phyloP scores from a whole-genome alignment of 2,797 vertebrate genomes.

The Macroramphosus scolopax region DNA sequence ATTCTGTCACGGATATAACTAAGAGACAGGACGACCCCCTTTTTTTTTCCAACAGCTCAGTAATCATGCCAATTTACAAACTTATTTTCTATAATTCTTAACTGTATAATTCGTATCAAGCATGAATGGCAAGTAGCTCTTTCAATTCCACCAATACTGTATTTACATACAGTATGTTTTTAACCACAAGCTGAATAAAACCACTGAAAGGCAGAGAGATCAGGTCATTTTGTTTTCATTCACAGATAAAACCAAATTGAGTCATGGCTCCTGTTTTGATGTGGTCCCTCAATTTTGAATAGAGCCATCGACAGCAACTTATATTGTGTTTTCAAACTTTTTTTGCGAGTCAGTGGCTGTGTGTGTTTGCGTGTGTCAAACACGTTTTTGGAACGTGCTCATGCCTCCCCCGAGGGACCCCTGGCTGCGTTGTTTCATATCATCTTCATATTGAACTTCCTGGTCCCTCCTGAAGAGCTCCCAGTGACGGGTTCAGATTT shows the following conservation, averaged over 20 bases:
- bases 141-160: conserved; percentile 6
- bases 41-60: conserved; percentile 33
- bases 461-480: conserved; percentile 84
- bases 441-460: conserved; percentile 99
- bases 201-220: conserved; percentile 44
- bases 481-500: conserved; percentile 89
- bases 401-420: conserved; percentile 81
- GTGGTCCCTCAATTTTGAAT: conserved; percentile 34
- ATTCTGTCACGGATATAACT: conserved; percentile 16
- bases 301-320: conserved; percentile 33
- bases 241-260: conserved; percentile 43
- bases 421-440: conserved; percentile 92
- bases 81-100: conserved; percentile 29
- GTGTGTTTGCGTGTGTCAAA: conserved; percentile 74
- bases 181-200: conserved; percentile 51
- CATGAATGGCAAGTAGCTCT: conserved; percentile 14
- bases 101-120: conserved; percentile 32
- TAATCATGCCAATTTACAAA: conserved; percentile 40
- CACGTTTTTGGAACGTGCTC: conserved; percentile 76
- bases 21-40: conserved; percentile 26
- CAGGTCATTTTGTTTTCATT: conserved; percentile 42
- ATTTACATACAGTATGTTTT: conserved; percentile 18
- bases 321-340: conserved; percentile 36
- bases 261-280: conserved; percentile 38
- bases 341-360: conserved; percentile 75